phyloP scores from a whole-genome alignment of 2,113 vertebrate species.

The Oreochromis tanganicae region DNA sequence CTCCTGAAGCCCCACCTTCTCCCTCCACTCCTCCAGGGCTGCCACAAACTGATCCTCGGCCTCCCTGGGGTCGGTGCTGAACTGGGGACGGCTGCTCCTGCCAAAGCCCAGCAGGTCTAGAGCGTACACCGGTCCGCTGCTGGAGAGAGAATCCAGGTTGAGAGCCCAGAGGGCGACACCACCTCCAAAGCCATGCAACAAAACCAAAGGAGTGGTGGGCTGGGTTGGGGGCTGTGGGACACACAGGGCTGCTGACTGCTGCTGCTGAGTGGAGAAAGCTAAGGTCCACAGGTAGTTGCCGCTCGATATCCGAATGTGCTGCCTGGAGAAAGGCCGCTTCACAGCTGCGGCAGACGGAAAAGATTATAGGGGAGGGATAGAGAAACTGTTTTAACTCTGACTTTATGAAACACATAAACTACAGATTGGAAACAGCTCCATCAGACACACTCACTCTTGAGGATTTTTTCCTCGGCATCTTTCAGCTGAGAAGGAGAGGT shows the following conservation, averaged over 20 bases:
- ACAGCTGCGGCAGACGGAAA: constrained; percentile 72
- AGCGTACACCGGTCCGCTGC: constrained; percentile 79
- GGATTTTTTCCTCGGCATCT: constrained; percentile 90
- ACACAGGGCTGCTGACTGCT: background rate
- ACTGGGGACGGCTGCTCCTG: constrained; percentile 83
- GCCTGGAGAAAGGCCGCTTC: constrained; percentile 74
- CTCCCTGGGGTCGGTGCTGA: constrained; percentile 74
- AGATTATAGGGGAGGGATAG: background rate
- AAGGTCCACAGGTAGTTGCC: constrained; percentile 90
- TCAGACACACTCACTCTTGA: constrained; percentile 78
- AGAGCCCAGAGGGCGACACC: constrained; percentile 90
- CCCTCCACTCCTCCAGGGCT: constrained; percentile 89
- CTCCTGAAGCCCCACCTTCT: constrained; percentile 77
- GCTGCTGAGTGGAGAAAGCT: constrained; percentile 62
- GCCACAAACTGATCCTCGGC: constrained; percentile 86
- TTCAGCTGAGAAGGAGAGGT: constrained; percentile 84
- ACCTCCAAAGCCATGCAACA: constrained; percentile 91
- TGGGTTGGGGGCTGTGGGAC: background rate
- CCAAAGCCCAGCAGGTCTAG: constrained; percentile 92
- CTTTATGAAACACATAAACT: background rate
- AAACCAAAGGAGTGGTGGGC: constrained; percentile 79
- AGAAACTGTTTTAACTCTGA: background rate
- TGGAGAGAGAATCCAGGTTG: constrained; percentile 84
- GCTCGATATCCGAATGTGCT: constrained; percentile 77
- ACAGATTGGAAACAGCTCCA: background rate